A percentile compares a stretch with the other conserved stretches of the same genome.
Conservation (phyloP, 2,797 vertebrate genomes). For the Protosalanx chinensis region DNA sequence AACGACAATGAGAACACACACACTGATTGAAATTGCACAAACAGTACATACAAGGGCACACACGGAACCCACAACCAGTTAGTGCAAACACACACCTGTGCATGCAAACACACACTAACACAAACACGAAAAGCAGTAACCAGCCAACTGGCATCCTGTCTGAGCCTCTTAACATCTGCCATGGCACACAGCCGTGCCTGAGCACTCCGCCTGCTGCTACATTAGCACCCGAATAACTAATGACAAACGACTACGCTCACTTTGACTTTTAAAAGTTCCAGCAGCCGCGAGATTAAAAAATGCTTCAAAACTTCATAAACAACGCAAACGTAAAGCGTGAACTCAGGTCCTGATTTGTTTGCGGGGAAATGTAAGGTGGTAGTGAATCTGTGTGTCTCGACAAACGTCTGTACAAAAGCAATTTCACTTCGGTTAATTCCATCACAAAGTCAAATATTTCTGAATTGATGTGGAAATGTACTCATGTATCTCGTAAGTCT, state of each 20-base stretch:
- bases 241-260: slow-evolving; percentile 46
- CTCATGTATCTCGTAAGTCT: slow-evolving; percentile 9
- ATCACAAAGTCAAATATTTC: slow-evolving; percentile 33
- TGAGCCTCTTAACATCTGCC: slow-evolving; percentile 48
- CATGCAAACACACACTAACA: slow-evolving; percentile 4
- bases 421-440: slow-evolving; percentile 22
- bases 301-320: slow-evolving; percentile 42
- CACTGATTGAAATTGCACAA: neutral
- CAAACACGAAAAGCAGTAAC: neutral
- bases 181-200: slow-evolving; percentile 20
- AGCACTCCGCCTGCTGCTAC: slow-evolving; percentile 36
- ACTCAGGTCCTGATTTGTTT: slow-evolving; percentile 23
- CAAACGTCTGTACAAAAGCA: slow-evolving; percentile 41
- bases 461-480: slow-evolving; percentile 34
- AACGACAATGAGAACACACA: neutral
- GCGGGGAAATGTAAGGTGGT: slow-evolving; percentile 25
- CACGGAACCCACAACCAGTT: slow-evolving; percentile 5
- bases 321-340: slow-evolving; percentile 32
- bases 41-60: slow-evolving; percentile 3
- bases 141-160: neutral
- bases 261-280: slow-evolving; percentile 49
- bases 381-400: slow-evolving; percentile 32
- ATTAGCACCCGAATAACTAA: slow-evolving; percentile 31
- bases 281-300: slow-evolving; percentile 28
- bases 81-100: slow-evolving; percentile 1